phyloP scores from a whole-genome alignment of 2,888 invertebrate genomes.

The Gortyna flavago region DNA sequence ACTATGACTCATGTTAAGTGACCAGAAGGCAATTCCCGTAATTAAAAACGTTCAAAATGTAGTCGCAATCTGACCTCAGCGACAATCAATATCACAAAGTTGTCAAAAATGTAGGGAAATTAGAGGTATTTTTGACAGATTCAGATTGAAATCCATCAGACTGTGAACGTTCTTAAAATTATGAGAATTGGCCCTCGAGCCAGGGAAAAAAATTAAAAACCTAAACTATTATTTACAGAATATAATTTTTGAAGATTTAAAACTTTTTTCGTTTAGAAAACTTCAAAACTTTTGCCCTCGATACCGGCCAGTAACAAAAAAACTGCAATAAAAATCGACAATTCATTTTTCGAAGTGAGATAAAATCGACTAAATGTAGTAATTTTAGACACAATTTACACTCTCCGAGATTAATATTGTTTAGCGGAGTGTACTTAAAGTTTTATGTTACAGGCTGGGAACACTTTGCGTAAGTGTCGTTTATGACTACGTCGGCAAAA shows the following conservation, averaged over 20 bases:
- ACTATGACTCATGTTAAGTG: too few species aligned
- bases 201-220: background rate
- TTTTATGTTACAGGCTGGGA: constrained; percentile 75
- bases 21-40: too few species aligned
- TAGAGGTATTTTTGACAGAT: too few species aligned
- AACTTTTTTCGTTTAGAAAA: background rate
- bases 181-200: background rate
- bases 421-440: constrained; percentile 73
- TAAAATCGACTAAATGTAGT: constrained; percentile 62
- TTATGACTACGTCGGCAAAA: constrained; percentile 57
- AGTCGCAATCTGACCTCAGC: too few species aligned
- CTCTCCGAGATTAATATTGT: constrained; percentile 66
- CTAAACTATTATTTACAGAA: background rate
- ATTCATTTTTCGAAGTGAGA: constrained; percentile 24
- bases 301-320: background rate
- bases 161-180: too few species aligned
- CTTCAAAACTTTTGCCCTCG: background rate
- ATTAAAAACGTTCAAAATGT: too few species aligned
- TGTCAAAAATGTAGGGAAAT: too few species aligned
- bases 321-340: constrained; percentile 6
- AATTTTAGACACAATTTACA: constrained; percentile 57
- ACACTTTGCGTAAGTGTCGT: constrained; percentile 66
- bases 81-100: too few species aligned
- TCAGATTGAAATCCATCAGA: too few species aligned
- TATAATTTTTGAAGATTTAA: background rate